Conservation (phyloP, 2,797 vertebrate genomes). For the Pangasius djambal region DNA sequence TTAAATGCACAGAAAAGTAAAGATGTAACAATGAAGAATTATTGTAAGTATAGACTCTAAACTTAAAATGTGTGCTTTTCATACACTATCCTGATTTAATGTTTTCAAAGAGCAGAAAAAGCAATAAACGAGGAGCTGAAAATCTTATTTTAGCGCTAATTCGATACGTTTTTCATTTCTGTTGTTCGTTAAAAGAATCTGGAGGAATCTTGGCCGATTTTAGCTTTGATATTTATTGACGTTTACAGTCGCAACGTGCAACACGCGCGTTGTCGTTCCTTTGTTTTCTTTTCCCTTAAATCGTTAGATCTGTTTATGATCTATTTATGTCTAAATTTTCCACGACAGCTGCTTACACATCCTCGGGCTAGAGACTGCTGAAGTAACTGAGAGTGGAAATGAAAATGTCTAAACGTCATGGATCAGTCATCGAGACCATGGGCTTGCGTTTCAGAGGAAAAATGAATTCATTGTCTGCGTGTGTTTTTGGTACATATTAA, state of each 20-base stretch:
- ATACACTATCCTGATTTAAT: not conserved
- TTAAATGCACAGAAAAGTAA: not conserved
- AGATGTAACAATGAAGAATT: not conserved
- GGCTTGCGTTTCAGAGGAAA: not conserved
- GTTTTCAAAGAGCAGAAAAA: not conserved
- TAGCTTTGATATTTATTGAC: not conserved
- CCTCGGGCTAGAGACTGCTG: not conserved
- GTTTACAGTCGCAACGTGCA: not conserved
- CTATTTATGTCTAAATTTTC: no score
- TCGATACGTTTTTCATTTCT: not conserved
- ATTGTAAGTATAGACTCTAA: not conserved
- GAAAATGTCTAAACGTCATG: not conserved
- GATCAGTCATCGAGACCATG: not conserved
- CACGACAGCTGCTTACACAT: not conserved
- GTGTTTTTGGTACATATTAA: not conserved
- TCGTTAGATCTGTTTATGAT: not conserved
- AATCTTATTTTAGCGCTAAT: not conserved
- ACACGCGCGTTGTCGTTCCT: not conserved
- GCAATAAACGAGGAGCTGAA: not conserved
- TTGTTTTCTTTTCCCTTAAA: not conserved
- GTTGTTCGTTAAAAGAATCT: not conserved
- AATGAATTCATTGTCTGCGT: not conserved
- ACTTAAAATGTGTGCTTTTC: not conserved
- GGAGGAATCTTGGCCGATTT: not conserved
- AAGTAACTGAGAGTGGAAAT: not conserved